Conservation (phyloP, 2,113 vertebrate species). For the Ptychochromis oligacanthus region DNA sequence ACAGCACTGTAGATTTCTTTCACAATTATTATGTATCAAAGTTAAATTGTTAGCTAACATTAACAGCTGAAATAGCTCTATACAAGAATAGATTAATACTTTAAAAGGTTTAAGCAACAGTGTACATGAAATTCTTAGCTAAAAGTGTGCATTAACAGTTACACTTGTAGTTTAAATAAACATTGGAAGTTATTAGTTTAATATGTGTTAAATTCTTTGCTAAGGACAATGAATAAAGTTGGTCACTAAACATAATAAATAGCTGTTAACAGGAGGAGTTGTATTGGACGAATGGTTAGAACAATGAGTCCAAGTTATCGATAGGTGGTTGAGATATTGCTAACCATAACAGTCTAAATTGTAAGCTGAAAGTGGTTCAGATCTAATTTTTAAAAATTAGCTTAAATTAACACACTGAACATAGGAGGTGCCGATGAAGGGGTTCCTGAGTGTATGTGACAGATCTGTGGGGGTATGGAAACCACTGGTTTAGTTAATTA, state of each 20-base stretch:
- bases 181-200: neutral
- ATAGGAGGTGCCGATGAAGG: neutral
- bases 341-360: neutral
- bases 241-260: accelerated
- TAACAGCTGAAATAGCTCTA: neutral
- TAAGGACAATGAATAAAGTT: neutral
- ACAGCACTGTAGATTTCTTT: neutral
- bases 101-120: neutral
- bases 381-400: neutral
- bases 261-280: neutral
- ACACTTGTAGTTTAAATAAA: too few species aligned
- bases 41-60: neutral
- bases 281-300: neutral
- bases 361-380: neutral
- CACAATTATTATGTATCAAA: neutral
- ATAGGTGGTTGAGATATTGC: neutral
- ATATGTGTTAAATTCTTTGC: neutral
- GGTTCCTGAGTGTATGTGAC: neutral
- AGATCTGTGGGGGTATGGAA: neutral
- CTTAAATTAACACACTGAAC: neutral
- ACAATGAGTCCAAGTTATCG: neutral
- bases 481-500: constrained; percentile 10
- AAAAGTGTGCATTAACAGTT: neutral
- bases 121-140: accelerated
- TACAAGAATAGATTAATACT: neutral